Conservation (phyloP, 2,888 invertebrate species). For the Drosophila silvestris region DNA sequence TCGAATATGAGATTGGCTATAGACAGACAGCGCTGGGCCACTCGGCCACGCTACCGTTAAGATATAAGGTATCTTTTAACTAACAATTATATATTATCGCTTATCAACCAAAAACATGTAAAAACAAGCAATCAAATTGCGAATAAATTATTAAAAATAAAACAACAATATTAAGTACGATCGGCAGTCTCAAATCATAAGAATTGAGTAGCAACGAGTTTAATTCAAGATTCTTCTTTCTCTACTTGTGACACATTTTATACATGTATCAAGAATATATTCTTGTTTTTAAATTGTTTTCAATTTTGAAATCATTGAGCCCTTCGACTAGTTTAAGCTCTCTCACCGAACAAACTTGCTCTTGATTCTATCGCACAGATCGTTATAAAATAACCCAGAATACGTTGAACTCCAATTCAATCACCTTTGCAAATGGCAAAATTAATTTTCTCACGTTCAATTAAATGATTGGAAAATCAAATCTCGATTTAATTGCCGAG, state of each 20-base stretch:
- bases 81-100: not conserved
- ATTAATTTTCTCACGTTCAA: conserved; percentile 76
- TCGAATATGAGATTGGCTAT: conserved; percentile 57
- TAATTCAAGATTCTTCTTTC: not conserved
- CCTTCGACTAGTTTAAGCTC: not conserved
- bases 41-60: conserved; percentile 83
- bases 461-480: conserved; percentile 70
- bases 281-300: not conserved
- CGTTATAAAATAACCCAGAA: not conserved
- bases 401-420: conserved; percentile 33
- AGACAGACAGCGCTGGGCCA: too few species aligned
- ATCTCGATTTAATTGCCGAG: conserved; percentile 50
- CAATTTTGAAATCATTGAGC: not conserved
- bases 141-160: not conserved
- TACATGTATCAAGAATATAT: not conserved
- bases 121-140: not conserved
- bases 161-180: not conserved
- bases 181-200: not conserved
- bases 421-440: conserved; percentile 29
- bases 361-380: not conserved
- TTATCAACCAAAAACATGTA: not conserved
- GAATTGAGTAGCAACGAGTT: not conserved
- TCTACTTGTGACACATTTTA: not conserved
- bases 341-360: not conserved
- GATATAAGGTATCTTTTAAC: too few species aligned